These are phyloP conservation scores for Invenusta paracnida DNA, from an alignment of 2,888 invertebrate genomes.

Conservation along the genomic window DNA sequence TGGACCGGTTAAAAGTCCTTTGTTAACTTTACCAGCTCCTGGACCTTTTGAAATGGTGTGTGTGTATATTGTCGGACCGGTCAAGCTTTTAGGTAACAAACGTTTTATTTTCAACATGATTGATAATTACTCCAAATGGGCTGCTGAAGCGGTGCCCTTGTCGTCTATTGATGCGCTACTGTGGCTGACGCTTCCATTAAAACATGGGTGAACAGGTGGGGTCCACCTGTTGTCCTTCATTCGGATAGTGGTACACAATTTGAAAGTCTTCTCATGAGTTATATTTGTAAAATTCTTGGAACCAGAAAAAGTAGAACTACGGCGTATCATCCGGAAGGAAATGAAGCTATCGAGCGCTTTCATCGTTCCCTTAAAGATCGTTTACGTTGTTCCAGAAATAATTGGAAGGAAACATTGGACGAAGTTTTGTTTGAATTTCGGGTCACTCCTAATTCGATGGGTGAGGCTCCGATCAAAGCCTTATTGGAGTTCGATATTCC, in stretches of 20 bases:
- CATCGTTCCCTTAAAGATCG: not conserved
- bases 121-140: constrained; percentile 23
- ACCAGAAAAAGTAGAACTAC: not conserved
- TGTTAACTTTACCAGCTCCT: constrained; percentile 17
- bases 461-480: not conserved
- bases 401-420: not conserved
- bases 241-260: constrained; percentile 29
- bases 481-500: constrained; percentile 9
- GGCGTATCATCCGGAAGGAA: not conserved
- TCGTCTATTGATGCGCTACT: not conserved
- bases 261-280: constrained; percentile 9
- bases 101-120: not conserved
- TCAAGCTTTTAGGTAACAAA: not conserved
- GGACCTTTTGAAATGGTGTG: constrained; percentile 24
- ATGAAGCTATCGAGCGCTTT: constrained; percentile 6
- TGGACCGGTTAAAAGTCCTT: not conserved
- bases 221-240: constrained; percentile 14
- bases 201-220: not conserved
- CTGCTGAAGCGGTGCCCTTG: constrained; percentile 24
- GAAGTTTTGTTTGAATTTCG: not conserved
- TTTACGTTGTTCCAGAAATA: too few relatives aligned
- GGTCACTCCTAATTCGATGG: not conserved
- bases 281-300: constrained; percentile 15
- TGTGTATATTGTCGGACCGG: constrained; percentile 5
- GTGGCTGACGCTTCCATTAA: not conserved